Conservation (phyloP, 2,888 invertebrate genomes). For the Drosophila rellima region DNA sequence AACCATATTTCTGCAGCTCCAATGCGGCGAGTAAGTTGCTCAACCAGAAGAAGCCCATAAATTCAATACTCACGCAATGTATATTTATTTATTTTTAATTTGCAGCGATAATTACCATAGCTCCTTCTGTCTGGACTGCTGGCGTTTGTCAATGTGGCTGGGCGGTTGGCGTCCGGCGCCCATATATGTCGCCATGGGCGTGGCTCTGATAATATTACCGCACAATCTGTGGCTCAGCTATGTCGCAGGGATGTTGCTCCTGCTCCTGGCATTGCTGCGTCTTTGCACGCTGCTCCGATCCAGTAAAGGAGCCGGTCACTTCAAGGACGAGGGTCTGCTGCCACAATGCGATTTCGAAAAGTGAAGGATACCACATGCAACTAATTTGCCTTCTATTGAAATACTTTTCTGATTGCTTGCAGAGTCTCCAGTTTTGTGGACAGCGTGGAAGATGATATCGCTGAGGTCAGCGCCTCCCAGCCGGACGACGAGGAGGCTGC, state of each 20-base stretch:
- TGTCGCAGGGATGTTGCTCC: constrained; percentile 86
- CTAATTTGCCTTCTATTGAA: constrained; percentile 29
- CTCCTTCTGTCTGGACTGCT: constrained; percentile 77
- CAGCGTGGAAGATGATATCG: constrained; percentile 82
- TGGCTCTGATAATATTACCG: constrained; percentile 83
- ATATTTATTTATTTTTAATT: constrained; percentile 50
- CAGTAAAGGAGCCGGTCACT: constrained; percentile 42
- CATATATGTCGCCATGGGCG: constrained; percentile 82
- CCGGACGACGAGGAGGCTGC: constrained; percentile 81
- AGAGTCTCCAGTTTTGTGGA: constrained; percentile 83
- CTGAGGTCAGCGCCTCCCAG: constrained; percentile 75
- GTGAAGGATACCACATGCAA: constrained; percentile 56
- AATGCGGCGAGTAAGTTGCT: constrained; percentile 82
- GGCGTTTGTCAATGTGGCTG: constrained; percentile 74
- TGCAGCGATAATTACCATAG: constrained; percentile 78
- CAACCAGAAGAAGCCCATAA: constrained; percentile 25
- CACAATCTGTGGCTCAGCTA: constrained; percentile 87
- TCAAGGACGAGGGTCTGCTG: constrained; percentile 84
- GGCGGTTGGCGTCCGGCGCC: constrained; percentile 84
- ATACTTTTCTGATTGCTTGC: constrained; percentile 45
- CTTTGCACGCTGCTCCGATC: constrained; percentile 77
- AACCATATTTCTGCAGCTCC: constrained; percentile 88
- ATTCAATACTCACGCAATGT: constrained; percentile 17
- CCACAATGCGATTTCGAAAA: constrained; percentile 85
- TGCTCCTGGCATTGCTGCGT: constrained; percentile 86